Evolutionary conservation across 2,113 vertebrate genomes (phyloP), one percentile per base, ranked within the genome.

Genomic region (Plecotus auritus): DNA sequence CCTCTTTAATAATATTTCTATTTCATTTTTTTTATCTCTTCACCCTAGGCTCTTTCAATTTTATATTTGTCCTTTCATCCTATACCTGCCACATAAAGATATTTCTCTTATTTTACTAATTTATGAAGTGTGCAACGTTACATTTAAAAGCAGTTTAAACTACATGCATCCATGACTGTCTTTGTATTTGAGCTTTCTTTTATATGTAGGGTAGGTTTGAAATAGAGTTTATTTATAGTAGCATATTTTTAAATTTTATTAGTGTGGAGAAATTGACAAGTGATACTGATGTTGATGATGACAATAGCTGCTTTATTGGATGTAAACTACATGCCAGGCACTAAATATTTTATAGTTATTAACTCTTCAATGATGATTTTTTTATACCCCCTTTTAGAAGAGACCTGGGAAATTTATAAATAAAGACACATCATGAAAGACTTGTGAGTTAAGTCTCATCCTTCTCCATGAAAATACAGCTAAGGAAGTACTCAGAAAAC

Each of bases 361-460:
- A 92, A 81, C 45, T 95, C 9, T 85, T 77, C 59, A 93, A 23
- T 95, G 45, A 73, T 89, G 13, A 35, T 78, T 91, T 91, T 37
- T 91, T 95, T 37, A 16, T 91, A 40, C 23, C 78, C 18, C 59
- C 35, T 93, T 96, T 93, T 85, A 96, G 97, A 93, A 82, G 54
- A 88, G 56, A 12, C 51, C 84, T 94, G n/a, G 47, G 76, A 74
- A 77, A 40, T 94, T 87, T 89, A 61, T 28, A 61, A 61, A 81
- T 73, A 37, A 95, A 69, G 59, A 90, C 2, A 17, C 59, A 77
- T n/a, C 70, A 67, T 85, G 45, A 95, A 96, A 85, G 70, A 94
- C n/a, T 49, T 82, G 9, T 67, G 37, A 95, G 4, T 92, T 84
- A 85, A 77, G 9, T 70, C 20, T 85, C 35, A 64, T 88, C 67